Evolutionary conservation across 2,888 invertebrate genomes (phyloP).

Genomic region (Platycnemis pennipes): DNA sequence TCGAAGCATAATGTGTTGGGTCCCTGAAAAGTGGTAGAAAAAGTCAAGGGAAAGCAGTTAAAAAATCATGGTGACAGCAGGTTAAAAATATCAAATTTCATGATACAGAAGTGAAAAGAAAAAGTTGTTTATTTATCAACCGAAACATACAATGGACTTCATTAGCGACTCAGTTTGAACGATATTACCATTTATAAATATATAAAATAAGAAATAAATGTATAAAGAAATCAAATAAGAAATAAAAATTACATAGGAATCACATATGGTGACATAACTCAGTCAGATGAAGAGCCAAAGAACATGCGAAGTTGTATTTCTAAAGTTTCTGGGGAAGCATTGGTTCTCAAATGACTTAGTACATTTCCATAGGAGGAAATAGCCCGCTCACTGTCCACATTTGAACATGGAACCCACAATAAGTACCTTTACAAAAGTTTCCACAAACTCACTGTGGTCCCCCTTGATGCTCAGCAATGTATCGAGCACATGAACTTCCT

Average conservation of each 20-base stretch:
- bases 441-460: not conserved
- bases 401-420: not conserved
- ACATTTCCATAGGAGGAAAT: not conserved
- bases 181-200: not conserved
- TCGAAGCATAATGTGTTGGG: not conserved
- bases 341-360: too few species aligned
- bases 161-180: not conserved
- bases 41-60: not conserved
- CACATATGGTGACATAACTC: not conserved
- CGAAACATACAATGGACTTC: not conserved
- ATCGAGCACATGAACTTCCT: not conserved
- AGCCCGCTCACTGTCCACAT: conserved; percentile 1
- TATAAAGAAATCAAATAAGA: not conserved
- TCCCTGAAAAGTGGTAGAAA: not conserved
- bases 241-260: not conserved
- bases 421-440: not conserved
- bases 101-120: not conserved
- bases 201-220: not conserved
- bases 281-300: not conserved
- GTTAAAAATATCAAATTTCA: not conserved
- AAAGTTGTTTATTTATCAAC: not conserved
- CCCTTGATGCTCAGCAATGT: not conserved
- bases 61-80: not conserved
- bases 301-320: not conserved
- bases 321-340: not conserved